Evolutionary conservation across 2,888 invertebrate species (phyloP), one percentile per base, ranked within the genome.

Genomic region (Aromia moschata): DNA sequence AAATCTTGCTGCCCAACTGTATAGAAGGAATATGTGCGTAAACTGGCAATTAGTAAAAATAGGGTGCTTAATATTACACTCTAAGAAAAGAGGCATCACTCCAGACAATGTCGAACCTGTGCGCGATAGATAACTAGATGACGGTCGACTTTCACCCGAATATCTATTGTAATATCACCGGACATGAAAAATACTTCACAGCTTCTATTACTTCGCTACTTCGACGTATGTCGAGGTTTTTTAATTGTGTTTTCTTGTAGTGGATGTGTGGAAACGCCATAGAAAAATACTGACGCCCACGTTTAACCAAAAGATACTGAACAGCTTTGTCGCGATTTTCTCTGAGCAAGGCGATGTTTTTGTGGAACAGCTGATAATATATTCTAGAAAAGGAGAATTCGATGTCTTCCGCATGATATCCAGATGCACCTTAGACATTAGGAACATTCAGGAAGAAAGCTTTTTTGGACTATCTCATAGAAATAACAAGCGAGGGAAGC

Each of bases 291-390:
- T 89, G 5, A 82, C 87, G n/a, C 87, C 89, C 0, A 83, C 87
- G 12, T 89, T 89, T 73, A 86, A 88, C 73, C 87, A 85, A 72
- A 84, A 84, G 58, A 83, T 87, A 55, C 77, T 89, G 17, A 84
- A 87, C 59, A 83, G 85, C 43, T 89, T 86, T 70, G 79, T 87
- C 16, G 83, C 83, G 9, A 83, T 87, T n/a, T 87, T 89, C 71
- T 84, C 84, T 12, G 83, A 85, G 63, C 87, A 89, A 71, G 81
- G 85, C 20, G 77, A 81, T 12, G 81, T 82, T 44, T 73, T 90
- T 62, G 73, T 80, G 0, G 68, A 83, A 1, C 81, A 82, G 33
- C 73, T 88, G 37, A 69, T 75, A 58, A 77, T 79, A 12, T 73
- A 77, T 58, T 70, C 76, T 10, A 81, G 78, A 1, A 77, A 78